Evolutionary conservation across 2,113 vertebrate genomes (phyloP).

Genomic region (Pleuronectes platessa): DNA sequence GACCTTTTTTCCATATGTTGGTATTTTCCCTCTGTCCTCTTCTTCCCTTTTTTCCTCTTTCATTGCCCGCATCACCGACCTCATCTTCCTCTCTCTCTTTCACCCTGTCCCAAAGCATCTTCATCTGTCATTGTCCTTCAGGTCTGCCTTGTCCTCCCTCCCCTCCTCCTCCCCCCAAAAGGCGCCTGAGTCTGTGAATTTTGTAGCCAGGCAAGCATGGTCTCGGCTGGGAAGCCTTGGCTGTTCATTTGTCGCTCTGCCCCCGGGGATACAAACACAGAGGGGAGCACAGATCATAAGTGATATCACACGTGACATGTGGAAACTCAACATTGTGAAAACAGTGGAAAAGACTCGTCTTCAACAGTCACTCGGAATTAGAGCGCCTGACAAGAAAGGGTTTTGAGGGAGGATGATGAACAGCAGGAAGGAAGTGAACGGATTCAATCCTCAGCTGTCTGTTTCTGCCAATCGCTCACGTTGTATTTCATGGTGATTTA

Average conservation of each 20-base stretch:
- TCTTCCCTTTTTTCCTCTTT: neutral
- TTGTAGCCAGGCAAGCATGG: constrained; percentile 2
- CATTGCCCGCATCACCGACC: neutral
- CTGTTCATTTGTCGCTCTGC: constrained; percentile 31
- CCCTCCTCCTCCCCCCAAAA: neutral
- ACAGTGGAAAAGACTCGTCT: constrained; percentile 1
- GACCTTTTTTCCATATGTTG: neutral
- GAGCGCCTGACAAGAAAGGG: neutral
- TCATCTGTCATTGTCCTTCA: constrained; percentile 34
- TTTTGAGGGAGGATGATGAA: constrained; percentile 6
- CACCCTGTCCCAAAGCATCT: constrained; percentile 2
- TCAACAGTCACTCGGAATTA: constrained; percentile 5
- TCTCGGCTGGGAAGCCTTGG: constrained; percentile 10
- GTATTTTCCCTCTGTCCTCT: neutral
- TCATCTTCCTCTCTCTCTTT: neutral
- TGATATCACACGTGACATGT: constrained; percentile 38
- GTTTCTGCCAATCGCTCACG: neutral
- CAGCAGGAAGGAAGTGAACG: constrained; percentile 4
- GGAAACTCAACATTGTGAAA: constrained; percentile 22
- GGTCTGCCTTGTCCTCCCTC: constrained; percentile 22
- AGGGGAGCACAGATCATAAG: constrained; percentile 3
- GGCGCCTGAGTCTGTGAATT: constrained; percentile 21
- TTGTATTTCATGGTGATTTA: constrained; percentile 22
- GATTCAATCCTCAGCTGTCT: constrained; percentile 2
- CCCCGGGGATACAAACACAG: constrained; percentile 11